Evolutionary conservation across 1,140 invertebrate genomes (phyloP), one percentile per base, ranked within the genome.

Genomic region (Maniola jurtina): DNA sequence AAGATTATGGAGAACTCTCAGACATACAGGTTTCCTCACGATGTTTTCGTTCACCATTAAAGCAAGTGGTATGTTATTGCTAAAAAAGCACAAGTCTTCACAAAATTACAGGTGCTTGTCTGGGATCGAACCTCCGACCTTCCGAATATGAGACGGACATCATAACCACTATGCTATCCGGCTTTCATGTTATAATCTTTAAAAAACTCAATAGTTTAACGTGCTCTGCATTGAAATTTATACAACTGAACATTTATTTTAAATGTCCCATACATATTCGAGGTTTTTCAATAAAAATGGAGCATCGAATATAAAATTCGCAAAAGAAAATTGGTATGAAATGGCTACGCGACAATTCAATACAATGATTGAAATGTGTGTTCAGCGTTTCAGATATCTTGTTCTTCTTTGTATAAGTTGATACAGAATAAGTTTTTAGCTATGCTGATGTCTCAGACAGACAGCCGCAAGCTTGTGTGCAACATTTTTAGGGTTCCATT

Each of bases 341-440:
- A 45, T n/a, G 42, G 42, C 42, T 45, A 45, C 42, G 42, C 42
- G 42, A 45, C 42, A 45, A 45, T 45, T 45, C 42, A 45, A 45
- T 45, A 45, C 42, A 45, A 5, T 11, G 42, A 13, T 45, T 45
- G 42, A 45, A 45, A 13, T 45, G 42, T 45, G 13, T 45, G 42
- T 45, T 45, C 42, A 45, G 42, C 42, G 13, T 45, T 45, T 45
- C 42, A 45, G 42, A 45, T 45, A 45, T 45, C 42, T 45, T 45
- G 42, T 45, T 45, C 42, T 45, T n/a, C 10, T 13, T 45, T 45
- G 5, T 45, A 45, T 1, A 45, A 13, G 5, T 13, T 45, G 42
- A 11, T 45, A 45, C 13, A 13, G 42, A 13, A n/a, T 13, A 11
- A 45, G 42, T 45, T 45, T n/a, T 45, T n/a, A 45, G 42, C 42